Evolutionary conservation across 2,888 invertebrate genomes (phyloP), one percentile per base, ranked within the genome.

Genomic region (Caenorhabditis sp.): DNA sequence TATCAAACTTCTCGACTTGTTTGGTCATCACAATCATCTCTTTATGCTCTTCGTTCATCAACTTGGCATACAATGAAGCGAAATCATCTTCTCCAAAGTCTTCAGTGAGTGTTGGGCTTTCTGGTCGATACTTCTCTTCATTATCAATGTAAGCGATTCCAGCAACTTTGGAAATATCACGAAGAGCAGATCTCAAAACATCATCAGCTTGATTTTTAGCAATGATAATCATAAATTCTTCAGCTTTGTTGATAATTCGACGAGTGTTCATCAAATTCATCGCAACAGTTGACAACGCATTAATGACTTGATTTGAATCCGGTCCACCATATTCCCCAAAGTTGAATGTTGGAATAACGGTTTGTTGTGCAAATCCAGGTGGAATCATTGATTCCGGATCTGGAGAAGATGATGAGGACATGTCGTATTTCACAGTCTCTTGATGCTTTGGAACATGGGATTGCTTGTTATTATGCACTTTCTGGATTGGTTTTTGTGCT

Each of bases 231-330:
- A 78, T 58, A 49, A 78, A 67, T 53, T 78, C 74, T 31, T 63
- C 67, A 27, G 70, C 64, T 36, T 70, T 74, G 20, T 69, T 63
- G 43, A 69, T 58, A 14, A 78, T 53, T 26, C 64, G 25, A 17
- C 64, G 59, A 8, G 78, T 70, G 57, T 80, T 80, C 61, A 77
- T 65, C 63, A 77, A 68, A 59, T 79, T 77, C 63, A 79, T 59
- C 20, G 74, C 74, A 49, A 80, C 63, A 12, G 77, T 72, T 23
- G 69, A 67, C 20, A 79, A 58, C 14, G 79, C 78, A 14, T 70
- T 62, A 27, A 65, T 60, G 17, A 54, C 56, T 62, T 67, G 63
- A 1, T 4, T 25, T 20, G 59, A 12, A 12, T 25, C 25, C 3
- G 59, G 57, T 17, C 57, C 57, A 36, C 57, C 57, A 58, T 20